Conservation (phyloP, 2,113 vertebrate species). For the Aegotheles bennettii region DNA sequence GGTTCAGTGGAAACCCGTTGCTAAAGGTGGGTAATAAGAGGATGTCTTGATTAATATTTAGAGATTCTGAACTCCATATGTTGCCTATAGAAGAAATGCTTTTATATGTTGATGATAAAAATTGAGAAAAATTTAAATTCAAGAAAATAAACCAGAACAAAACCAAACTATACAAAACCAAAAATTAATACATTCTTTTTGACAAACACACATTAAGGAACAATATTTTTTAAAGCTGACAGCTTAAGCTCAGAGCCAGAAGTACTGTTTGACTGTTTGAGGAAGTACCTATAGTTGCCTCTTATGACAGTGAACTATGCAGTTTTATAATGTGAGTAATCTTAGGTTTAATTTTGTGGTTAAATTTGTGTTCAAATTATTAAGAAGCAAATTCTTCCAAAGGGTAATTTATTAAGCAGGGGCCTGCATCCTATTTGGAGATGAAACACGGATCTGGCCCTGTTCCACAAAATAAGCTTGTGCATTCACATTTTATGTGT, state of each 20-base stretch:
- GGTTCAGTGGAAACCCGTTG: slow-evolving; percentile 91
- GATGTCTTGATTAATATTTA: neutral
- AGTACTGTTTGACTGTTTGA: neutral
- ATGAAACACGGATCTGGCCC: neutral
- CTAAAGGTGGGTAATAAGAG: slow-evolving; percentile 66
- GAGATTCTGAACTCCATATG: neutral
- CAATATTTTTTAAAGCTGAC: neutral
- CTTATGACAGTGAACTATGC: neutral
- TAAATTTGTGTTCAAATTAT: neutral
- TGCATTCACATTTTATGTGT: neutral
- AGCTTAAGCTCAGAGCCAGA: neutral
- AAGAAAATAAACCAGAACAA: neutral
- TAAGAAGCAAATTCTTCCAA: neutral
- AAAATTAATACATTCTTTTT: neutral
- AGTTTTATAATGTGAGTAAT: neutral
- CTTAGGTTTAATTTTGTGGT: neutral
- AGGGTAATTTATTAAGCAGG: neutral
- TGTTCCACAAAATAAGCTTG: neutral
- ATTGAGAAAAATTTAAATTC: neutral
- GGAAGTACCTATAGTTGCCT: neutral
- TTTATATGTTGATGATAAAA: neutral
- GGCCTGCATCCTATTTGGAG: neutral
- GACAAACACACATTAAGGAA: neutral
- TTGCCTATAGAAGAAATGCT: neutral
- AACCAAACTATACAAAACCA: neutral